These are phyloP conservation scores for Thymelicus acteon DNA, from an alignment of 2,888 invertebrate genomes.

Conservation along the genomic window DNA sequence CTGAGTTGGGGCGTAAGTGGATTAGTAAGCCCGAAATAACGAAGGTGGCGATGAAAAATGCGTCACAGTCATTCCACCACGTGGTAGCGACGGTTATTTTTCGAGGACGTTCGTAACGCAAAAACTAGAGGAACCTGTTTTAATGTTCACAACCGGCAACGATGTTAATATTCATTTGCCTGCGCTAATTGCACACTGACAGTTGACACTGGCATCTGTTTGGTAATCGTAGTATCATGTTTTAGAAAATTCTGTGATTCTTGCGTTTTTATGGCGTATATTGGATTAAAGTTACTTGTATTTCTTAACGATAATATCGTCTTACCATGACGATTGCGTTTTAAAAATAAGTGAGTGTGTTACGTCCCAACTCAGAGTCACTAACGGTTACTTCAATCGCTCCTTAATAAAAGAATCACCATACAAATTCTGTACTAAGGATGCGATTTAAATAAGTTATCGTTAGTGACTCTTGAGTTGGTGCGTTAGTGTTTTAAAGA, in stretches of 20 bases:
- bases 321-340: too few relatives aligned
- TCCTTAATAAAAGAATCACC: too few relatives aligned
- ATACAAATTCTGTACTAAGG: too few relatives aligned
- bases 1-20: background rate
- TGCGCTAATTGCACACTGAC: background rate
- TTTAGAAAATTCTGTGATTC: background rate
- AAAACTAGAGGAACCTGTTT: constrained; percentile 74
- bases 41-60: constrained; percentile 52
- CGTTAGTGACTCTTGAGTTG: too few relatives aligned
- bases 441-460: too few relatives aligned
- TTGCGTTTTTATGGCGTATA: too few relatives aligned
- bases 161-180: constrained; percentile 6
- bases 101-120: constrained; percentile 70
- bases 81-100: constrained; percentile 65
- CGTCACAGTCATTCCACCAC: constrained; percentile 55
- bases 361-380: too few relatives aligned
- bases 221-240: background rate
- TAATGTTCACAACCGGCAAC: constrained; percentile 43
- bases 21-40: constrained; percentile 7
- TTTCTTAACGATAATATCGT: too few relatives aligned
- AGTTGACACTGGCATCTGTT: background rate
- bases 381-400: too few relatives aligned
- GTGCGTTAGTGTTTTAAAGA: too few relatives aligned
- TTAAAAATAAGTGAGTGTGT: too few relatives aligned
- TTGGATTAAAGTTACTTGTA: too few relatives aligned